Evolutionary conservation across 2,797 vertebrate genomes (phyloP).

Genomic region (Ceryle rudis): DNA sequence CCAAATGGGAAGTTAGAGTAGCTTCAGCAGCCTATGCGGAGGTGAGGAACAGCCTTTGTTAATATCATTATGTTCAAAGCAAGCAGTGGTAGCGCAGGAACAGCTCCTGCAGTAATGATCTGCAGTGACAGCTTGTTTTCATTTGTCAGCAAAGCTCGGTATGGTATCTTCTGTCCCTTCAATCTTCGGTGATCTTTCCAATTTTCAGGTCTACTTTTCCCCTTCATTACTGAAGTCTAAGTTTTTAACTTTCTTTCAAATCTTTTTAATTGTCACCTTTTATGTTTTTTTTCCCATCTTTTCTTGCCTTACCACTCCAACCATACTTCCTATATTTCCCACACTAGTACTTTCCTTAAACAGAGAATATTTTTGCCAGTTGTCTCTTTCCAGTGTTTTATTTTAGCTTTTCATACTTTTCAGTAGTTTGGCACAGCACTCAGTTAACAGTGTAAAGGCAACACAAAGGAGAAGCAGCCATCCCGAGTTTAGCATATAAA

Average conservation of each 20-base stretch:
- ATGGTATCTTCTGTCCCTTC: background rate
- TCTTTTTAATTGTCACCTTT: background rate
- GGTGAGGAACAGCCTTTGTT: background rate
- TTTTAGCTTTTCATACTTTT: background rate
- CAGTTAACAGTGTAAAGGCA: background rate
- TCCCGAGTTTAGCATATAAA: background rate
- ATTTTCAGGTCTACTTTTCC: background rate
- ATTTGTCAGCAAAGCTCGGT: background rate
- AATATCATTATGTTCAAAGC: background rate
- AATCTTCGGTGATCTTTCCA: accelerated
- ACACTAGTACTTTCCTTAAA: background rate
- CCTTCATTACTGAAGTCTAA: background rate
- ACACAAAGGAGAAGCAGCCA: background rate
- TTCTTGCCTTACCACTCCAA: background rate
- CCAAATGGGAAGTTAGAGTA: background rate
- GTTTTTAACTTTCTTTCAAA: background rate
- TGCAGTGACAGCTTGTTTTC: background rate
- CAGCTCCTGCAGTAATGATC: background rate
- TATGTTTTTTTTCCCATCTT: background rate
- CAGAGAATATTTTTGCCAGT: background rate
- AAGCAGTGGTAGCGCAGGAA: background rate
- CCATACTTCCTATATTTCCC: background rate
- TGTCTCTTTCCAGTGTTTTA: background rate
- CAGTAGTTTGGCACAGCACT: background rate
- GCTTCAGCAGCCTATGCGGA: background rate